Base-by-base conservation (phyloP, 2,888 invertebrate genomes). In the Drosophila ustulata region DNA sequence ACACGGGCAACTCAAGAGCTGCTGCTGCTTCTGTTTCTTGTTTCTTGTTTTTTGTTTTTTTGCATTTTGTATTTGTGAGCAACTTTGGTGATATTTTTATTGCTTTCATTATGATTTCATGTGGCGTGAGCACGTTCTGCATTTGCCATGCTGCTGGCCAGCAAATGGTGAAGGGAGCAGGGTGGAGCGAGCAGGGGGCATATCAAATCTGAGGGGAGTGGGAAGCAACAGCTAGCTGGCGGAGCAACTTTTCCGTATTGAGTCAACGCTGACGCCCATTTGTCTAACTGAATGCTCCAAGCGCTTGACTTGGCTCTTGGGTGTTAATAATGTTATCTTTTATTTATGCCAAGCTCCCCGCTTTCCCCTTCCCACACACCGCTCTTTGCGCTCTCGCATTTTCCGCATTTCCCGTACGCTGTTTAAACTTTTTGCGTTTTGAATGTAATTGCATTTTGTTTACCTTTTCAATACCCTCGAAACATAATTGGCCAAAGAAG, bases 321-420 rank as follows among this genome's bases (percentile, higher is more conserved):
- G 83, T 85, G 88, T 88, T 88, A 85, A 85, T 85, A 85, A 86
- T 83, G 81, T 86, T 85, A 88, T 85, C 88, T 85, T 74, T 85
- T 88, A 86, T 86, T 88, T 83, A 84, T 82, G 75, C 68, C 70
- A 46, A 64, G 51, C 43, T 49, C 13, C 47, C n/a, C 56, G 26
- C 26, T 47, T 5, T 9, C 18, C 26, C n/a, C 30, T n/a, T 23
- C 18, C 30, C 0, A 1, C 39, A 9, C 9, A 8, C 3, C 3
- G 30, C 41, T 30, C 32, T 39, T 8, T 3, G 18, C 25, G 7
- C 4, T 3, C 28, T 23, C 39, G 39, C 28, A 11, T 13, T 34
- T 34, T 46, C 5, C 51, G 32, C 32, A 26, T 51, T 53, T 45
- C n/a, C 61, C 34, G 32, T 41, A 41, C 43, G 39, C 55, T 53